Conservation (phyloP, 2,888 invertebrate species). For the Agrotis ipsilon region DNA sequence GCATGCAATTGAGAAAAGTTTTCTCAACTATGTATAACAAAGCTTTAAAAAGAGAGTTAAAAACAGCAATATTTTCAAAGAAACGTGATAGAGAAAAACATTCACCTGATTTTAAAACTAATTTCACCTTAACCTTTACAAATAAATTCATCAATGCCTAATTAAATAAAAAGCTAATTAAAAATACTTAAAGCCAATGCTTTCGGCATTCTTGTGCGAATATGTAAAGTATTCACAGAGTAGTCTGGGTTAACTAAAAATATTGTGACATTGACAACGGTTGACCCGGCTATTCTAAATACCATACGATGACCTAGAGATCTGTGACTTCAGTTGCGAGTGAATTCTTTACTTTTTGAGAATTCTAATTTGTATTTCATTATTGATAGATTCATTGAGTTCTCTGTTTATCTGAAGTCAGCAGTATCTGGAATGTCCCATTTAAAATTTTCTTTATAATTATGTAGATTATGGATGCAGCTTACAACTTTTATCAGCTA, state of each 20-base stretch:
- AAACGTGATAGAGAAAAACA: neutral
- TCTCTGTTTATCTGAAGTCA: neutral
- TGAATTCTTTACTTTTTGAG: neutral
- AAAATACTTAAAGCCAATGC: conserved; percentile 3
- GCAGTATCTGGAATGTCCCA: neutral
- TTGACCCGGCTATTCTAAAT: conserved; percentile 44
- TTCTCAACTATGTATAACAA: too few relatives aligned
- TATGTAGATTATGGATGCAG: neutral
- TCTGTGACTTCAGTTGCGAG: neutral
- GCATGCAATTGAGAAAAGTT: neutral
- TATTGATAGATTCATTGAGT: neutral
- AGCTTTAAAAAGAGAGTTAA: neutral
- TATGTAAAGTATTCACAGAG: conserved; percentile 21
- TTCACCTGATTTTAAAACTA: neutral
- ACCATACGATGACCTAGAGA: conserved; percentile 21
- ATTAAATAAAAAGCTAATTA: conserved; percentile 31
- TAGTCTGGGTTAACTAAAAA: conserved; percentile 54
- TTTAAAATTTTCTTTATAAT: neutral
- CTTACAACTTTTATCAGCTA: neutral
- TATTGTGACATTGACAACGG: conserved; percentile 56
- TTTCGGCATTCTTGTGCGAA: conserved; percentile 25
- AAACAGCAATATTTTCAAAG: neutral
- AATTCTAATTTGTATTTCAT: neutral
- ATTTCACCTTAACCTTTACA: neutral
- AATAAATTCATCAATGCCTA: conserved; percentile 16